A percentile compares a stretch with the other conserved stretches of the same genome.
Conservation (phyloP, 2,888 invertebrate genomes). For the Drosophila falleni region DNA sequence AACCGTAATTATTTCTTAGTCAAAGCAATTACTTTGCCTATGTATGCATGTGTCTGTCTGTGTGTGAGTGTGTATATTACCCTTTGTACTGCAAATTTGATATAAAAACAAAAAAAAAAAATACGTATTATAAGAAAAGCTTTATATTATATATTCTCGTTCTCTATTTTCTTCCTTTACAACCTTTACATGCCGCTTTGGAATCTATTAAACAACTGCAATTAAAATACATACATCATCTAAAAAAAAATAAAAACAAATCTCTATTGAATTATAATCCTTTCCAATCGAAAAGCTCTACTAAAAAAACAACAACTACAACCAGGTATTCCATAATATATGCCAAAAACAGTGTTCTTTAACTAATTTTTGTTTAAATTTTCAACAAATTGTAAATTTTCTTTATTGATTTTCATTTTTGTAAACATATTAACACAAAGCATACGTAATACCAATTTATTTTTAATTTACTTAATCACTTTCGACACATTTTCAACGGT, state of each 20-base stretch:
- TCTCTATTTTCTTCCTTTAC: slow-evolving; percentile 47
- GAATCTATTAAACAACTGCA: slow-evolving; percentile 52
- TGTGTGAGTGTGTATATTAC: slow-evolving; percentile 9
- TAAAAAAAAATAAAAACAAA: slow-evolving; percentile 8
- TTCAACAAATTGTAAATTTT: slow-evolving; percentile 16
- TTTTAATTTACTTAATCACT: slow-evolving; percentile 13
- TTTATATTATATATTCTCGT: slow-evolving; percentile 16
- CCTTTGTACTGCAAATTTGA: slow-evolving; percentile 24
- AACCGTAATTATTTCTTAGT: background rate
- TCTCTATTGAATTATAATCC: slow-evolving; percentile 40
- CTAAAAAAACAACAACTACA: slow-evolving; percentile 85
- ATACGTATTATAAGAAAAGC: slow-evolving; percentile 17
- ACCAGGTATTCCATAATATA: slow-evolving; percentile 79
- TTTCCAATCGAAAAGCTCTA: slow-evolving; percentile 77
- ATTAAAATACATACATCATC: slow-evolving; percentile 55
- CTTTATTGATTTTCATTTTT: slow-evolving; percentile 19
- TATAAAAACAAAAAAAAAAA: slow-evolving; percentile 3
- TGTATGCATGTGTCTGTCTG: slow-evolving; percentile 6
- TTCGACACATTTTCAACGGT: slow-evolving; percentile 11
- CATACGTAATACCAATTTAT: slow-evolving; percentile 10
- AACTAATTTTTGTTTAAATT: slow-evolving; percentile 18
- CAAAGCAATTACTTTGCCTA: background rate
- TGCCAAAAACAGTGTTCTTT: slow-evolving; percentile 19
- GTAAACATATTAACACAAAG: slow-evolving; percentile 18
- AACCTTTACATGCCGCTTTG: slow-evolving; percentile 63